Percentiles rank a stretch among this genome's conserved stretches.
phyloP scores from a whole-genome alignment of 1,140 invertebrate species.

The Lerema accius region DNA sequence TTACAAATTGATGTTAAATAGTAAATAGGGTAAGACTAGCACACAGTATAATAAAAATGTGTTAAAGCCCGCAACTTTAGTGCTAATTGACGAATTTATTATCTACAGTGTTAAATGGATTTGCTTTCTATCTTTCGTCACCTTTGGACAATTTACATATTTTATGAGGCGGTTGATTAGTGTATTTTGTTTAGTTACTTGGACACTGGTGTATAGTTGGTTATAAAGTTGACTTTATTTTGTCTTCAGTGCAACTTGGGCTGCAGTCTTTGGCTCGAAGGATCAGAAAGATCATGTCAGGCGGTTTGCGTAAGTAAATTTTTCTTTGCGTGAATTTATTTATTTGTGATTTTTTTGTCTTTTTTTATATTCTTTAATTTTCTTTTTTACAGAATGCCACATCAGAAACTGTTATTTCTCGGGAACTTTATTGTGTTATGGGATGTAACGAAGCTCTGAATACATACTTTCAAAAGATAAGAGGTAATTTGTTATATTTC shows the following conservation, averaged over 20 bases:
- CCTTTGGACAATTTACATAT: conserved; percentile 19
- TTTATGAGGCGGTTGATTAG: conserved; percentile 1
- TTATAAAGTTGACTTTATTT: conserved; percentile 29
- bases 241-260: conserved; percentile 87
- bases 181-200: background rate
- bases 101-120: conserved; percentile 27
- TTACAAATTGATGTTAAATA: background rate
- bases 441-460: conserved; percentile 91
- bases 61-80: conserved; percentile 18
- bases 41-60: conserved; percentile 8
- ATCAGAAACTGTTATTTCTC: conserved; percentile 85
- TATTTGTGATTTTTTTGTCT: background rate
- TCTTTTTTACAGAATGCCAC: conserved; percentile 85
- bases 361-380: conserved; percentile 2
- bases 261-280: conserved; percentile 87
- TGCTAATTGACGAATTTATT: conserved; percentile 26
- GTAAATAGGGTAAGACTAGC: conserved; percentile 12
- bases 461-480: conserved; percentile 88
- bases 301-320: conserved; percentile 88
- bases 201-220: background rate
- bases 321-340: background rate
- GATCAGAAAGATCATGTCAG: conserved; percentile 86
- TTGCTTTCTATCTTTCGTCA: conserved; percentile 25
- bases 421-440: conserved; percentile 90
- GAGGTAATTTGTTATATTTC: conserved; percentile 80